phyloP scores from a whole-genome alignment of 2,797 vertebrate genomes.

The Poecilia picta region DNA sequence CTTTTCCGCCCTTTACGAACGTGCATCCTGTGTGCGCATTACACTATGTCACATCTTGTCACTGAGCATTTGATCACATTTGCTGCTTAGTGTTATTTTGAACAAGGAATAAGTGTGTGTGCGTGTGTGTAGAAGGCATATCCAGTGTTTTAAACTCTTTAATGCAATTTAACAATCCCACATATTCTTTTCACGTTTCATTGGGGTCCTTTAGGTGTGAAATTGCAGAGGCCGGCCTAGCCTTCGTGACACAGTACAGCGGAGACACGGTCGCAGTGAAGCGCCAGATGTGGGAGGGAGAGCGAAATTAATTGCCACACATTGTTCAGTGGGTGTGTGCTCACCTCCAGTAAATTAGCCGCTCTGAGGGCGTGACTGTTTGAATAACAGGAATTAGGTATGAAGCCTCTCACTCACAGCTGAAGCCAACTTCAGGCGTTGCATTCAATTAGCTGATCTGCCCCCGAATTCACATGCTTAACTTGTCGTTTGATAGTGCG shows the following conservation, averaged over 20 bases:
- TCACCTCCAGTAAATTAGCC: slow-evolving; percentile 79
- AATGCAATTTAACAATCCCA: slow-evolving; percentile 87
- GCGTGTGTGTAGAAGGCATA: not conserved
- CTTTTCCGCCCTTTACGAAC: slow-evolving; percentile 47
- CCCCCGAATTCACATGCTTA: slow-evolving; percentile 76
- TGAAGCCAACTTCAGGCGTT: slow-evolving; percentile 75
- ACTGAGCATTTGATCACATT: slow-evolving; percentile 70
- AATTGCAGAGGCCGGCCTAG: slow-evolving; percentile 73
- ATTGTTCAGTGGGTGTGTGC: slow-evolving; percentile 83
- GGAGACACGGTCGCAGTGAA: slow-evolving; percentile 67
- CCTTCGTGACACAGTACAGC: slow-evolving; percentile 59
- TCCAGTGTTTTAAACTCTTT: slow-evolving; percentile 79
- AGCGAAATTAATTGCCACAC: slow-evolving; percentile 84
- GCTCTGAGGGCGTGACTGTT: slow-evolving; percentile 73
- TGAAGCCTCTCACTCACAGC: slow-evolving; percentile 76
- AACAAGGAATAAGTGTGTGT: not conserved
- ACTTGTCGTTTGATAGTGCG: slow-evolving; percentile 68
- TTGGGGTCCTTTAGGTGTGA: slow-evolving; percentile 81
- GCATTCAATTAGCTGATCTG: slow-evolving; percentile 77
- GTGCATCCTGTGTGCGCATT: slow-evolving; percentile 50
- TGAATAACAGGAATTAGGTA: slow-evolving; percentile 75
- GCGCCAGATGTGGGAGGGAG: slow-evolving; percentile 83
- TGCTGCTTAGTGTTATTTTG: slow-evolving; percentile 70
- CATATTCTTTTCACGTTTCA: slow-evolving; percentile 84
- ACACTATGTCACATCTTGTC: slow-evolving; percentile 61